phyloP scores from a whole-genome alignment of 2,113 vertebrate species.

The Mus spicilegus region DNA sequence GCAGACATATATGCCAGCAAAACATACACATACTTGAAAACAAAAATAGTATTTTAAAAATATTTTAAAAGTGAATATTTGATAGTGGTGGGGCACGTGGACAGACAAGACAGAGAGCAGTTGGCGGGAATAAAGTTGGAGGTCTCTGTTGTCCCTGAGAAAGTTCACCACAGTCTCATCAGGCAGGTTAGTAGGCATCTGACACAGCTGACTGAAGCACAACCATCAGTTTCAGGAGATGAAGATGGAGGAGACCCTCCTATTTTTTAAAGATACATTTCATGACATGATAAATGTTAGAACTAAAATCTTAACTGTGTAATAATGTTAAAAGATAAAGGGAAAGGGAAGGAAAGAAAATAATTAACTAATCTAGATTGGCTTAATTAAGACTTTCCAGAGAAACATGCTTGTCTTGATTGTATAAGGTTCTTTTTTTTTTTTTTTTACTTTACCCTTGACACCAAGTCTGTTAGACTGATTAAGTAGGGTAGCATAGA shows the following conservation, averaged over 20 bases:
- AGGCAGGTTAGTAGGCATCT: background rate
- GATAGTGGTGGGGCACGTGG: background rate
- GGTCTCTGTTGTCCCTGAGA: background rate
- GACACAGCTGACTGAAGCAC: background rate
- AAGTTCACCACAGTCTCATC: background rate
- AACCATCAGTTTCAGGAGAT: background rate
- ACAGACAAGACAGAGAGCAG: background rate
- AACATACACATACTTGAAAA: background rate
- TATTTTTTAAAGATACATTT: constrained; percentile 15
- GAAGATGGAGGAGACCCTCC: constrained; percentile 44
- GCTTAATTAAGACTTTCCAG: constrained; percentile 56
- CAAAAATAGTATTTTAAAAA: background rate
- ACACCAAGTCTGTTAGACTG: background rate
- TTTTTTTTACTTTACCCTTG: background rate
- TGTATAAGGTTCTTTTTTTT: background rate
- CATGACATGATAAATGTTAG: constrained; percentile 45
- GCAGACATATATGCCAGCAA: background rate
- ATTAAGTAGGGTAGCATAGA: background rate
- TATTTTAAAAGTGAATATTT: background rate
- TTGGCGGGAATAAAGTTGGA: background rate
- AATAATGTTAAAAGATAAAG: constrained; percentile 37
- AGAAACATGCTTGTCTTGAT: background rate
- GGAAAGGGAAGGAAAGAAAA: background rate
- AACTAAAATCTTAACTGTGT: constrained; percentile 37
- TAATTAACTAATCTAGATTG: constrained; percentile 17